Evolutionary conservation across 2,113 vertebrate species (phyloP).

Genomic region (Myiagra hebetior): DNA sequence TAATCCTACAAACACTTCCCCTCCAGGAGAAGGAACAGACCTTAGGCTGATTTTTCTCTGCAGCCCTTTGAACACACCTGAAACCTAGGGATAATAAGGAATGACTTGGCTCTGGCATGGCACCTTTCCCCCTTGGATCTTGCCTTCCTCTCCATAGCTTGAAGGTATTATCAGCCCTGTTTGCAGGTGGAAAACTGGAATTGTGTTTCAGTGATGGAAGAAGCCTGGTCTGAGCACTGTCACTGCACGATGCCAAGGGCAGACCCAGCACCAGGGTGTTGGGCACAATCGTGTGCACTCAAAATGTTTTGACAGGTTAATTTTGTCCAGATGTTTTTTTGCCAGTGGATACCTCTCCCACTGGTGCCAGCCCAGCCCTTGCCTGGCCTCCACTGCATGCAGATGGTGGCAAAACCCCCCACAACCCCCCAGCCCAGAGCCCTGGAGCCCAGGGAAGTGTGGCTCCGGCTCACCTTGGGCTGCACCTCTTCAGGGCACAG

Average conservation of each 20-base stretch:
- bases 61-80: background rate
- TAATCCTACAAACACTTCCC: constrained; percentile 27
- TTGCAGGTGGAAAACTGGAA: background rate
- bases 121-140: background rate
- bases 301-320: background rate
- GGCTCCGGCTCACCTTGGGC: background rate
- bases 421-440: background rate
- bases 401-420: background rate
- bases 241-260: background rate
- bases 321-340: background rate
- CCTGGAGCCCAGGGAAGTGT: background rate
- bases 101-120: background rate
- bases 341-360: background rate
- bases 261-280: rapidly evolving
- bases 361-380: background rate
- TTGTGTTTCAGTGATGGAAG: rapidly evolving
- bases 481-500: background rate
- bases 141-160: background rate
- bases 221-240: background rate
- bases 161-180: rapidly evolving
- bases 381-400: background rate
- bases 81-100: background rate
- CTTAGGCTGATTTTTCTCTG: background rate
- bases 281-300: rapidly evolving
- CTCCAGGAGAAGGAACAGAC: constrained; percentile 30